Conservation (phyloP, 1,140 invertebrate species). For the Drosophila paulistorum region DNA sequence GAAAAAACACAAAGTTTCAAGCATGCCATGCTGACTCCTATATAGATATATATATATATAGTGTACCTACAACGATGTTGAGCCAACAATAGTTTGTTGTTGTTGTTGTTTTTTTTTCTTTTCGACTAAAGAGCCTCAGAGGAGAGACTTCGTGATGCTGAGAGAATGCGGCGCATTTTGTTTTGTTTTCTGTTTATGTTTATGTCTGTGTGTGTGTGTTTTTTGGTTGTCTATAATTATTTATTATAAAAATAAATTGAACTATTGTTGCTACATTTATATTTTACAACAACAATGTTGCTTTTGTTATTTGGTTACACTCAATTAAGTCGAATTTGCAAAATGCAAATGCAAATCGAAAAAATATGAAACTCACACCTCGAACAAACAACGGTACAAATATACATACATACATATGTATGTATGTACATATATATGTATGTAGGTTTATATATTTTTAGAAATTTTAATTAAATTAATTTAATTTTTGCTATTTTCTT, state of each 20-base stretch:
- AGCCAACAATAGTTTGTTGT: slow-evolving; percentile 31
- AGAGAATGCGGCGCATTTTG: slow-evolving; percentile 61
- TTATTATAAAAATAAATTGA: slow-evolving; percentile 80
- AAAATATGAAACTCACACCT: slow-evolving; percentile 59
- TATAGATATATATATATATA: neutral
- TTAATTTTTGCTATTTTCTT: slow-evolving; percentile 19
- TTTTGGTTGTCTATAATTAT: slow-evolving; percentile 65
- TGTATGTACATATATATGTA: neutral
- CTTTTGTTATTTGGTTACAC: slow-evolving; percentile 76
- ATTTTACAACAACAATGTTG: slow-evolving; percentile 66
- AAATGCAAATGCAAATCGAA: slow-evolving; percentile 66
- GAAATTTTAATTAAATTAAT: slow-evolving; percentile 56
- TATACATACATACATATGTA: neutral
- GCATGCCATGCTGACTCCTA: slow-evolving; percentile 47
- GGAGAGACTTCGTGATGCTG: slow-evolving; percentile 57
- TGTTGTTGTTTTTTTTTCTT: neutral
- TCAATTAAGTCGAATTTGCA: slow-evolving; percentile 78
- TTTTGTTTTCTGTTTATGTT: slow-evolving; percentile 24
- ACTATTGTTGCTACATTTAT: slow-evolving; percentile 78
- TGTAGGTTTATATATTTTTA: slow-evolving; percentile 29
- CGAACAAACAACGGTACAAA: slow-evolving; percentile 37
- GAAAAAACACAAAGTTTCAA: slow-evolving; percentile 49
- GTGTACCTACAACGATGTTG: slow-evolving; percentile 9
- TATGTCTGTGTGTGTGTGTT: slow-evolving; percentile 26
- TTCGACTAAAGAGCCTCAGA: slow-evolving; percentile 15